Conservation (phyloP, 1,140 invertebrate genomes). For the Drosophila pseudoananassae region DNA sequence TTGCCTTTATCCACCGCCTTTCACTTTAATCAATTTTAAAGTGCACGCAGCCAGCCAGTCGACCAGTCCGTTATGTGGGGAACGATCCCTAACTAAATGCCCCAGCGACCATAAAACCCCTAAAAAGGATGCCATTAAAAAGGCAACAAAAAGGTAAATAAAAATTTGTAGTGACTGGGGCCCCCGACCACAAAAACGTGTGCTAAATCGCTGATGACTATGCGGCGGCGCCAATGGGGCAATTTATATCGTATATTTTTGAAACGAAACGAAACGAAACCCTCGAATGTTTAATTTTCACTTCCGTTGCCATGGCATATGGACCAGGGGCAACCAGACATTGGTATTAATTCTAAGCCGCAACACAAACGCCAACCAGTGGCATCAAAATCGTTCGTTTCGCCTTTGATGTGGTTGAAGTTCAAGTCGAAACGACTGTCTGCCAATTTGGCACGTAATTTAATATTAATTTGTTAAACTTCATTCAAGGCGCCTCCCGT, state of each 20-base stretch:
- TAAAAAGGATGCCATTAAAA: constrained; percentile 73
- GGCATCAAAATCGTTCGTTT: constrained; percentile 38
- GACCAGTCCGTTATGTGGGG: constrained; percentile 41
- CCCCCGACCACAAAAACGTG: constrained; percentile 46
- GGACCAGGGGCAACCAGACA: constrained; percentile 13
- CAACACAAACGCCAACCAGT: constrained; percentile 54
- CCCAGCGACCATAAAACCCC: constrained; percentile 44
- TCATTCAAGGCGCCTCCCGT: constrained; percentile 71
- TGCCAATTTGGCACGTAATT: constrained; percentile 81
- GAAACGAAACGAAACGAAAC: not conserved
- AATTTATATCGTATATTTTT: constrained; percentile 39
- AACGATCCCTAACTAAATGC: constrained; percentile 38
- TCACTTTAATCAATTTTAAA: constrained; percentile 74
- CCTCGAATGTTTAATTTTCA: constrained; percentile 45
- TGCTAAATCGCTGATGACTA: constrained; percentile 67
- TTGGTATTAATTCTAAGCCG: constrained; percentile 38
- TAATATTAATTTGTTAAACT: constrained; percentile 82
- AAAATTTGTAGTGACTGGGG: constrained; percentile 41
- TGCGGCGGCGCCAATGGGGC: constrained; percentile 72
- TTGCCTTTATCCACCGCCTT: constrained; percentile 46
- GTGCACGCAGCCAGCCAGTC: constrained; percentile 32
- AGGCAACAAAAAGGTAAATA: constrained; percentile 18
- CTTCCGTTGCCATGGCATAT: constrained; percentile 63
- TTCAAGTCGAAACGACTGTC: constrained; percentile 39
- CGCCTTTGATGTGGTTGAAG: constrained; percentile 45